phyloP scores from a whole-genome alignment of 2,888 invertebrate genomes.

The Drosophila siamana region DNA sequence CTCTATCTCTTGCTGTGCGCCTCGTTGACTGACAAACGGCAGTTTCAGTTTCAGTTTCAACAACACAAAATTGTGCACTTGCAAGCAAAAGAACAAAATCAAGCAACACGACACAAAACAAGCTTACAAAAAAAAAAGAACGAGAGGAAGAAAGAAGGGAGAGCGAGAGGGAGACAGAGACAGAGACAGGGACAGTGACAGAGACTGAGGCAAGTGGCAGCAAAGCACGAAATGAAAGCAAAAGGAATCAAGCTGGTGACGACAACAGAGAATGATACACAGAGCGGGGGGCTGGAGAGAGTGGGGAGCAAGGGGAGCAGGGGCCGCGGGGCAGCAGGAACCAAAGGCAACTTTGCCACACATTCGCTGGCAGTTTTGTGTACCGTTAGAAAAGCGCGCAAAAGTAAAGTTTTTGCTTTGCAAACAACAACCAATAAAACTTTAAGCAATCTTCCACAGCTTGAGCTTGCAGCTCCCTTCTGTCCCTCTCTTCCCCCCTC shows the following conservation, averaged over 20 bases:
- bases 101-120: neutral
- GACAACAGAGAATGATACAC: neutral
- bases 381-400: conserved; percentile 68
- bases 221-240: conserved; percentile 46
- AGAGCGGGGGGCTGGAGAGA: neutral
- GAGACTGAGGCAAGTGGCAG: no score
- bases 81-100: conserved; percentile 6
- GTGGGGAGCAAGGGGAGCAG: neutral
- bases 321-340: conserved; percentile 33
- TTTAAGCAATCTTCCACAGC: conserved; percentile 81
- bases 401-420: conserved; percentile 79
- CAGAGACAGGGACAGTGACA: no score
- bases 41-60: conserved; percentile 76
- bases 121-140: neutral
- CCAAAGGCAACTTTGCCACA: conserved; percentile 61
- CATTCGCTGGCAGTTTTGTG: conserved; percentile 62
- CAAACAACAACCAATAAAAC: conserved; percentile 82
- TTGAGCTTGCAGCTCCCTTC: conserved; percentile 55
- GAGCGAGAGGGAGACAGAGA: neutral
- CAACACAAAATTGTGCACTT: conserved; percentile 60
- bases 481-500: neutral
- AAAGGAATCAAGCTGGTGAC: conserved; percentile 39
- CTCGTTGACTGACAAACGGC: conserved; percentile 61
- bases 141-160: conserved; percentile 17
- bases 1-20: conserved; percentile 1